Conservation (phyloP, 2,797 vertebrate species). For the Choloepus didactylus region DNA sequence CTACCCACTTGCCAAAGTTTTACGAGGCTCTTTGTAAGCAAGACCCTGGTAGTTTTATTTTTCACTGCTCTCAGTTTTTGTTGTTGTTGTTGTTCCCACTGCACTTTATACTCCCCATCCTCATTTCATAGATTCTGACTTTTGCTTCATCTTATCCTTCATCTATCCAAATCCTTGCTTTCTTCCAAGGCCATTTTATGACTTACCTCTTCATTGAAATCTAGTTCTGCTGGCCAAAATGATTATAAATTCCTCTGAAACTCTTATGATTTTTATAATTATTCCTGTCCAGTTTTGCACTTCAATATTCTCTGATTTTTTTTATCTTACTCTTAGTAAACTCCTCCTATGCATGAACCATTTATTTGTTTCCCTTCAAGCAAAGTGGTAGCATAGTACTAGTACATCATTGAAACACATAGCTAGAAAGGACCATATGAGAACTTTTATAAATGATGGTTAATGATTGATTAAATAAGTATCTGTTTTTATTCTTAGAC, state of each 20-base stretch:
- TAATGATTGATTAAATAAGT: background rate
- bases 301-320: background rate
- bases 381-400: too few relatives aligned
- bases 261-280: background rate
- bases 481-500: background rate
- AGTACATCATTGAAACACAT: background rate
- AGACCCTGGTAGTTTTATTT: background rate
- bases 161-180: background rate
- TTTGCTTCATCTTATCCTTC: background rate
- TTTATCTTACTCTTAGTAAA: background rate
- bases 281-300: background rate
- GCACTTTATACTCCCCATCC: background rate
- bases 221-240: background rate
- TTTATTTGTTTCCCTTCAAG: conserved; percentile 36
- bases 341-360: background rate
- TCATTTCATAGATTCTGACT: background rate
- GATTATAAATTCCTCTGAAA: background rate
- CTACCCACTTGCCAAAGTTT: background rate
- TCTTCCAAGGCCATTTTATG: conserved; percentile 8
- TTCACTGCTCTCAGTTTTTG: background rate
- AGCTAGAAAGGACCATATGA: background rate
- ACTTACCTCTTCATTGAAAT: background rate
- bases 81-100: background rate
- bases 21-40: conserved; percentile 33
- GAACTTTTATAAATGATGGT: background rate